Percentiles rank a stretch among this genome's conserved stretches.
These are phyloP conservation scores for Periparus ater DNA, from an alignment of 2,797 vertebrate genomes.

Conservation along the genomic window DNA sequence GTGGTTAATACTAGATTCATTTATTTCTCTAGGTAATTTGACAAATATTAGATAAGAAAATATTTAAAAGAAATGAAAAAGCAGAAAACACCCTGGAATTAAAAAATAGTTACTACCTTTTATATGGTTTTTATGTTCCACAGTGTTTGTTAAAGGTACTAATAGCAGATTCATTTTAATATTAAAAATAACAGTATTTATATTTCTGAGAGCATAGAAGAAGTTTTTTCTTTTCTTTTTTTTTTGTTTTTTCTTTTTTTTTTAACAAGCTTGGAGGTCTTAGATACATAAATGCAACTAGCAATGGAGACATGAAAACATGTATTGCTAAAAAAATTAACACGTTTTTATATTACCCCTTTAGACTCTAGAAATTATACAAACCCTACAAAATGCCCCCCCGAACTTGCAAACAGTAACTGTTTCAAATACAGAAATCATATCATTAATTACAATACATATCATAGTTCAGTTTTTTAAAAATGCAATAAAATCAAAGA, in stretches of 20 bases:
- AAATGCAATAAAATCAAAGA: constrained; percentile 82
- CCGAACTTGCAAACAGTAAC: constrained; percentile 66
- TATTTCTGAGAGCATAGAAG: constrained; percentile 82
- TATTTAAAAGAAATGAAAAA: constrained; percentile 86
- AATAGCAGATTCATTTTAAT: constrained; percentile 88
- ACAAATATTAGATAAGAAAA: constrained; percentile 85
- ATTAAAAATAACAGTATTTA: constrained; percentile 99
- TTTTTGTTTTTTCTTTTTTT: constrained; percentile 52
- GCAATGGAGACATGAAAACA: constrained; percentile 70
- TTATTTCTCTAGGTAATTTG: constrained; percentile 86
- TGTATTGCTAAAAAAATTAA: constrained; percentile 72
- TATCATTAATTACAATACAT: constrained; percentile 82
- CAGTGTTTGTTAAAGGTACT: constrained; percentile 89
- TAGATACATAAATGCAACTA: constrained; percentile 77
- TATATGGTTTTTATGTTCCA: constrained; percentile 85
- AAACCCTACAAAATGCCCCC: constrained; percentile 77
- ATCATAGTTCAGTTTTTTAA: constrained; percentile 76
- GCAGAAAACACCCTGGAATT: constrained; percentile 82
- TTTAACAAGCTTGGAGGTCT: constrained; percentile 81
- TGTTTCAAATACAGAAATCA: constrained; percentile 77
- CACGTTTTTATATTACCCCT: constrained; percentile 78
- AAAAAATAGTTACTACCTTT: constrained; percentile 87
- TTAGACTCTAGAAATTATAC: constrained; percentile 81
- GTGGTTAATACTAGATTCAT: constrained; percentile 97
- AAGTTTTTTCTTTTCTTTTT: constrained; percentile 58